Percentiles rank a stretch among this genome's conserved stretches.
Evolutionary conservation across 1,140 invertebrate species (phyloP).

Genomic region (Drosophila lacteicornis): DNA sequence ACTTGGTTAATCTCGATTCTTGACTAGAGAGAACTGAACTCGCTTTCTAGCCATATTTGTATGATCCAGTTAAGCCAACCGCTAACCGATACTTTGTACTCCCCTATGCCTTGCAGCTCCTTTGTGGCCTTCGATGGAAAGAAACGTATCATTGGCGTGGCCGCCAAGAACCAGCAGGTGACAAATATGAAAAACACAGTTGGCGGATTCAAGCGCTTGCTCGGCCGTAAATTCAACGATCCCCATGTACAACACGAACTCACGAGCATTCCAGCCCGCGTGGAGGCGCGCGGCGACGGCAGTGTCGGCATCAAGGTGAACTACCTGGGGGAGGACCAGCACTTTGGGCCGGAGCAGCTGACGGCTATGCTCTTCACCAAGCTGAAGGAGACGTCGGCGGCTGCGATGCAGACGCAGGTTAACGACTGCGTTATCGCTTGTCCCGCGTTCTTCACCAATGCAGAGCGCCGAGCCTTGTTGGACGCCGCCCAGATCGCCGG

Average conservation of each 20-base stretch:
- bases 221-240: slow-evolving; percentile 95
- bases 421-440: slow-evolving; percentile 99
- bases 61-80: background rate
- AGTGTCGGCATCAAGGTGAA: slow-evolving; percentile 93
- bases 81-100: background rate
- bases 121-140: slow-evolving; percentile 97
- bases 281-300: slow-evolving; percentile 89
- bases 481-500: slow-evolving; percentile 95
- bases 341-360: slow-evolving; percentile 97
- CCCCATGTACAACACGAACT: slow-evolving; percentile 93
- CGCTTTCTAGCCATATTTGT: slow-evolving; percentile 15
- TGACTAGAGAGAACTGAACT: slow-evolving; percentile 3
- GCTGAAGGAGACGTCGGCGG: slow-evolving; percentile 95
- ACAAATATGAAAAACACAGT: slow-evolving; percentile 99
- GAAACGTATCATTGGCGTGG: slow-evolving; percentile 96
- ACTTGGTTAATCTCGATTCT: background rate
- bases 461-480: slow-evolving; percentile 95
- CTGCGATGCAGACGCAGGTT: slow-evolving; percentile 94
- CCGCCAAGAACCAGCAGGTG: slow-evolving; percentile 98
- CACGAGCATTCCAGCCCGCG: slow-evolving; percentile 90
- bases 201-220: slow-evolving; percentile 95
- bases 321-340: slow-evolving; percentile 93
- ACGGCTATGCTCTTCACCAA: slow-evolving; percentile 99
- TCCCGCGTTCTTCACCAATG: slow-evolving; percentile 97
- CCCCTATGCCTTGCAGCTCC: slow-evolving; percentile 88